Evolutionary conservation across 2,113 vertebrate genomes (phyloP).

Genomic region (Festucalex cinctus): DNA sequence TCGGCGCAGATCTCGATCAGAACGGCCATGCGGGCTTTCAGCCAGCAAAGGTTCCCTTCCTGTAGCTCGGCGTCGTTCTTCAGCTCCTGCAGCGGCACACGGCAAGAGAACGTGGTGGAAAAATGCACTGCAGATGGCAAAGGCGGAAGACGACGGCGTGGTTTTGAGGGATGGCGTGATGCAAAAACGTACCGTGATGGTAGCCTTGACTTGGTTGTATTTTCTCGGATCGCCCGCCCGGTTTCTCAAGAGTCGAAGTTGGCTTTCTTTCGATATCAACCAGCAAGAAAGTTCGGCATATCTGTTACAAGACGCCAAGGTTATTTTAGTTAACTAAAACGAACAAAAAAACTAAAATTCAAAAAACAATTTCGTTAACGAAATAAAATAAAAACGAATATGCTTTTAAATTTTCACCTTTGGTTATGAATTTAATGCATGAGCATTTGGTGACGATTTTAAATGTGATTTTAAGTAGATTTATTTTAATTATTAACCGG

Average conservation of each 20-base stretch:
- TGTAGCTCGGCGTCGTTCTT: conserved; percentile 77
- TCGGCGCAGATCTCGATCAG: conserved; percentile 80
- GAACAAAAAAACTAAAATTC: too few species aligned
- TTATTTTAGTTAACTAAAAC: too few species aligned
- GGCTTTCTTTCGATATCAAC: conserved; percentile 81
- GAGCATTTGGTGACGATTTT: too few species aligned
- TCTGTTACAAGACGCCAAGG: too few species aligned
- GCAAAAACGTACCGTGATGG: conserved; percentile 70
- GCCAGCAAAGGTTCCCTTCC: conserved; percentile 83
- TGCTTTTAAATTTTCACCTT: too few species aligned
- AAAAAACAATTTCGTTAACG: too few species aligned
- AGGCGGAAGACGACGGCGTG: too few species aligned
- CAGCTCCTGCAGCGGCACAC: conserved; percentile 75
- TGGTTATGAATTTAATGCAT: too few species aligned
- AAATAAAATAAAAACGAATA: too few species aligned
- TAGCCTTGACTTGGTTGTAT: conserved; percentile 77
- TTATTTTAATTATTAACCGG: too few species aligned
- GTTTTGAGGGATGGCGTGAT: neutral
- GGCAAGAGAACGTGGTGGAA: neutral
- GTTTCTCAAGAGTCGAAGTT: conserved; percentile 79
- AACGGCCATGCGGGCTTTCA: conserved; percentile 82
- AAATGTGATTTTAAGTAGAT: too few species aligned
- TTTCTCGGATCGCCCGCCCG: conserved; percentile 73
- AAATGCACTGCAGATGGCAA: neutral
- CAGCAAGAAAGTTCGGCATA: conserved; percentile 83